A percentile compares a stretch with the other conserved stretches of the same genome.
phyloP scores from a whole-genome alignment of 2,797 vertebrate genomes.

The Bradypodion pumilum region DNA sequence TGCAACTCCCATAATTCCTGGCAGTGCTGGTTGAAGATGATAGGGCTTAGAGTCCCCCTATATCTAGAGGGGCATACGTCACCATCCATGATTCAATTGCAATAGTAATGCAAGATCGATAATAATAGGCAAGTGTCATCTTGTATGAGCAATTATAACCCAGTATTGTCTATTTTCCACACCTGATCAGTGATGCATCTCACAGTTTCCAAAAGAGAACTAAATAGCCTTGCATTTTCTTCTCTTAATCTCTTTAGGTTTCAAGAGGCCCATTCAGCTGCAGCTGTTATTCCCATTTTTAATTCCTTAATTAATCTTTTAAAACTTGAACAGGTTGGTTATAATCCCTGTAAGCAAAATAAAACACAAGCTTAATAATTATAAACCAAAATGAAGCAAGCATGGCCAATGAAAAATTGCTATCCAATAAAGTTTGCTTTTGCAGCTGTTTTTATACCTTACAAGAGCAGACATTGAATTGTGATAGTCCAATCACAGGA shows the following conservation, averaged over 20 bases:
- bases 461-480: not conserved
- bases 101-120: not conserved
- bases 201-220: not conserved
- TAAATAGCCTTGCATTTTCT: not conserved
- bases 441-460: not conserved
- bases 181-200: not conserved
- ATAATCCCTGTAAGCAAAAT: not conserved
- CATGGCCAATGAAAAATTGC: not conserved
- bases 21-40: not conserved
- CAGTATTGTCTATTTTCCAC: not conserved
- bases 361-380: not conserved
- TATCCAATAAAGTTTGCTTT: not conserved
- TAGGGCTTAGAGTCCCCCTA: not conserved
- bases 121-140: not conserved
- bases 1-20: not conserved
- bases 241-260: not conserved
- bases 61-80: not conserved
- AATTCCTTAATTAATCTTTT: not conserved
- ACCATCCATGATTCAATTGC: not conserved
- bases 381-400: not conserved
- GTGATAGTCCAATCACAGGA: not conserved
- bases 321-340: not conserved
- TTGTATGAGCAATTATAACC: not conserved
- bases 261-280: conserved; percentile 23
- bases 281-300: conserved; percentile 10